Percentiles rank a stretch among this genome's conserved stretches.
Conservation (phyloP, 2,888 invertebrate genomes). For the Drosophila mercatorum region DNA sequence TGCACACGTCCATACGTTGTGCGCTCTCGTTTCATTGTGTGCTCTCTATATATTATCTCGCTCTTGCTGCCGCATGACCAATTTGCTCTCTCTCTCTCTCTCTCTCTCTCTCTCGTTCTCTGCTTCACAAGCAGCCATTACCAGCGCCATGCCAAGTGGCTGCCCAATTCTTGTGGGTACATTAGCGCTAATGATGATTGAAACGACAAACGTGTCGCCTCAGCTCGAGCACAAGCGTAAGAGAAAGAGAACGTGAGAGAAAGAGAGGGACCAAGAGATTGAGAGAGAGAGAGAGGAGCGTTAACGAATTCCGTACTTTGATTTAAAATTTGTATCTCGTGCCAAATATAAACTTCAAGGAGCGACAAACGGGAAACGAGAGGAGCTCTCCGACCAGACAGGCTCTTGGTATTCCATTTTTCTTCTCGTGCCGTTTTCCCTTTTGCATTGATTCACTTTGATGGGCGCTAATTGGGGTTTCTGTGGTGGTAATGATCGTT, state of each 20-base stretch:
- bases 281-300: slow-evolving; percentile 11
- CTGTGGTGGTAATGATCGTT: slow-evolving; percentile 65
- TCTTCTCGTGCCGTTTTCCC: slow-evolving; percentile 24
- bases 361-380: slow-evolving; percentile 12
- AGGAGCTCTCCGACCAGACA: slow-evolving; percentile 18
- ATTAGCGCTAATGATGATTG: slow-evolving; percentile 85
- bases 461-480: slow-evolving; percentile 71
- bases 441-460: slow-evolving; percentile 74
- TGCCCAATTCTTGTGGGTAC: slow-evolving; percentile 85
- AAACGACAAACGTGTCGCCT: slow-evolving; percentile 82
- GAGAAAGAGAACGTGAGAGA: not conserved
- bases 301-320: slow-evolving; percentile 65
- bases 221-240: slow-evolving; percentile 12
- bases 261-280: slow-evolving; percentile 1
- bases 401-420: slow-evolving; percentile 35
- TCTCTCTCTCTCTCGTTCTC: slow-evolving; percentile 11
- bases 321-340: slow-evolving; percentile 70
- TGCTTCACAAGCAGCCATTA: slow-evolving; percentile 15
- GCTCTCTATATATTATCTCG: slow-evolving; percentile 16
- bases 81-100: slow-evolving; percentile 13
- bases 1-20: slow-evolving; percentile 6
- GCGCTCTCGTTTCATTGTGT: slow-evolving; percentile 21
- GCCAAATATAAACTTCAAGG: slow-evolving; percentile 36
- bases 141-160: slow-evolving; percentile 51
- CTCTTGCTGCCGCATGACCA: slow-evolving; percentile 16